phyloP scores from a whole-genome alignment of 2,888 invertebrate genomes.

The Eurytoma californica region DNA sequence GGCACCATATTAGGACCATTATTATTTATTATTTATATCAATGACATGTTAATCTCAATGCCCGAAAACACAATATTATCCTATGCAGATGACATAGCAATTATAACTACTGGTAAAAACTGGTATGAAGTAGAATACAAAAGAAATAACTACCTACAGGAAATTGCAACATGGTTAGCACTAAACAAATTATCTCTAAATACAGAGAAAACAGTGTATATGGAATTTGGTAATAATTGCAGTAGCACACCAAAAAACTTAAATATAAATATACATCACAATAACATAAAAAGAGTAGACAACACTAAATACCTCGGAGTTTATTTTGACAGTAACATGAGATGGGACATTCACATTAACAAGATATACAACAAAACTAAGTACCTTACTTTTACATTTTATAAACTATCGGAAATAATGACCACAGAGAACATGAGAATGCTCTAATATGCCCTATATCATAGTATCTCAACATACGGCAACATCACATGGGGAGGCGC shows the following conservation, averaged over 20 bases:
- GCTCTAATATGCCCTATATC: not conserved
- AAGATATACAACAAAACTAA: slow-evolving; percentile 6
- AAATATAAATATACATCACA: no score
- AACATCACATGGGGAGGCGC: not conserved
- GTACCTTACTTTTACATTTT: not conserved
- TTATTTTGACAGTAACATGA: not conserved
- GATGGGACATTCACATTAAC: not conserved
- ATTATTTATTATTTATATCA: not conserved
- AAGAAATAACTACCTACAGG: no score
- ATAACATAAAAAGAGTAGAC: no score
- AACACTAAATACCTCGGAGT: no score
- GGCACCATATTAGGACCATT: not conserved
- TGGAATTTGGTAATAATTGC: no score
- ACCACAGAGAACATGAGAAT: not conserved
- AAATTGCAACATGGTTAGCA: no score
- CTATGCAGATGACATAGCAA: not conserved
- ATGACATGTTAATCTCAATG: no score
- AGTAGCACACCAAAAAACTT: no score
- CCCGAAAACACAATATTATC: not conserved
- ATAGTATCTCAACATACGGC: not conserved
- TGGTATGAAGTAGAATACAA: not conserved
- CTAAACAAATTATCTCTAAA: no score
- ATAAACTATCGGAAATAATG: not conserved
- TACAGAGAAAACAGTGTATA: no score
- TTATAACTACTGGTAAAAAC: no score